Evolutionary conservation across 2,888 invertebrate species (phyloP), one percentile per base, ranked within the genome.

Genomic region (Melanargia galathea): DNA sequence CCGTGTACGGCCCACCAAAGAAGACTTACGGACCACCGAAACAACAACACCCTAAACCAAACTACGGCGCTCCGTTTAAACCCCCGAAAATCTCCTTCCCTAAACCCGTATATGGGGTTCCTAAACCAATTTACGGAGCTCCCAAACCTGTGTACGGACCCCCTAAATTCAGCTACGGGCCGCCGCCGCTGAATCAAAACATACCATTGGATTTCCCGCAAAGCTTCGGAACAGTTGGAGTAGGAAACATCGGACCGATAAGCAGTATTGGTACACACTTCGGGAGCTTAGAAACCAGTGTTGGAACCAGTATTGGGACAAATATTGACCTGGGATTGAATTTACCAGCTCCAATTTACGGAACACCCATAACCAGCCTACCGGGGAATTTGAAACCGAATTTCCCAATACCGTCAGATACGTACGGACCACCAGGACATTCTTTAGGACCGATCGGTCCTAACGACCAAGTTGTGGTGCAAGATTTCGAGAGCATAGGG

Each of bases 381-480:
- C 86, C 85, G 1, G 60, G 70, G 0, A 84, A 90, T 60, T 69
- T 92, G n/a, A 87, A 87, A 65, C 91, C 90, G 0, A 86, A 86
- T 67, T 92, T 90, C 81, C 90, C 85, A 0, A 70, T 92, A 0
- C 90, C 88, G 0, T 70, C 79, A 10, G 92, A 92, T 6, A 77
- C 80, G 0, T 92, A 92, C 60, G 92, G 92, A 0, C 92, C 92
- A 0, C 92, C 92, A 0, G 92, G 91, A 0, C 86, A 86, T 11
- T 66, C 73, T 0, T 54, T 90, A 1, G 87, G 89, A 0, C 86
- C 88, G 0, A 73, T 86, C 0, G 89, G 87, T 1, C 83, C 86
- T 0, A 81, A 82, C 58, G 87, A 92, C 10, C 87, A 90, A 62
- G 73, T 90, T 0, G 80, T 90, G 0, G 75, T 88, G 0, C 84